Conservation (phyloP, 2,888 invertebrate genomes). For the Drosophila kuntzei region DNA sequence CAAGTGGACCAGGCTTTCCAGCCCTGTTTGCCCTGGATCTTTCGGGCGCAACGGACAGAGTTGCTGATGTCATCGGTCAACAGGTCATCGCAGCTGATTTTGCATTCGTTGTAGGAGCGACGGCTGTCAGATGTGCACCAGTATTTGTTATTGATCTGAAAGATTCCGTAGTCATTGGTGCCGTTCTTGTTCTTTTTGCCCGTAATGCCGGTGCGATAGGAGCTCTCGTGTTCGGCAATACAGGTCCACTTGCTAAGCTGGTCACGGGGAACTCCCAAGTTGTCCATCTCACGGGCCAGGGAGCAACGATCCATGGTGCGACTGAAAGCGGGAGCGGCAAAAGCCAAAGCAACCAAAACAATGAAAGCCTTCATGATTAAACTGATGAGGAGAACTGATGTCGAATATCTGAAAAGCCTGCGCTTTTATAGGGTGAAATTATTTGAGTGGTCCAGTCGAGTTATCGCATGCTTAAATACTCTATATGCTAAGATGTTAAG, state of each 20-base stretch:
- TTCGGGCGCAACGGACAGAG: conserved; percentile 76
- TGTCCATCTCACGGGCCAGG: conserved; percentile 65
- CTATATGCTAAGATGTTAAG: neutral
- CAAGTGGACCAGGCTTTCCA: conserved; percentile 81
- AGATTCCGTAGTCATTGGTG: conserved; percentile 83
- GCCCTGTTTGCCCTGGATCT: conserved; percentile 69
- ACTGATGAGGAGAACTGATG: conserved; percentile 38
- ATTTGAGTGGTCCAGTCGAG: neutral
- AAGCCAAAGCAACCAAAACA: conserved; percentile 48
- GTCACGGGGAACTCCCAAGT: conserved; percentile 68
- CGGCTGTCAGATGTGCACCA: conserved; percentile 79
- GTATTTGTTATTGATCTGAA: conserved; percentile 82
- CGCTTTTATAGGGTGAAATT: conserved; percentile 37
- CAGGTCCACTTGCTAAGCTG: conserved; percentile 72
- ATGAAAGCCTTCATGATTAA: conserved; percentile 50
- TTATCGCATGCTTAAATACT: conserved; percentile 4
- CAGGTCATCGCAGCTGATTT: conserved; percentile 68
- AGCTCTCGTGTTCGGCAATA: conserved; percentile 70
- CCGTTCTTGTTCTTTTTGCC: conserved; percentile 86
- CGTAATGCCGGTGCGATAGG: conserved; percentile 84
- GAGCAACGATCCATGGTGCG: conserved; percentile 68
- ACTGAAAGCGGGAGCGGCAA: conserved; percentile 58
- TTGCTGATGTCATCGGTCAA: conserved; percentile 73
- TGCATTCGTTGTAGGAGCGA: conserved; percentile 74
- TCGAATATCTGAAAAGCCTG: neutral